phyloP scores from a whole-genome alignment of 2,888 invertebrate genomes.

The Acanthosepion pharaonis region DNA sequence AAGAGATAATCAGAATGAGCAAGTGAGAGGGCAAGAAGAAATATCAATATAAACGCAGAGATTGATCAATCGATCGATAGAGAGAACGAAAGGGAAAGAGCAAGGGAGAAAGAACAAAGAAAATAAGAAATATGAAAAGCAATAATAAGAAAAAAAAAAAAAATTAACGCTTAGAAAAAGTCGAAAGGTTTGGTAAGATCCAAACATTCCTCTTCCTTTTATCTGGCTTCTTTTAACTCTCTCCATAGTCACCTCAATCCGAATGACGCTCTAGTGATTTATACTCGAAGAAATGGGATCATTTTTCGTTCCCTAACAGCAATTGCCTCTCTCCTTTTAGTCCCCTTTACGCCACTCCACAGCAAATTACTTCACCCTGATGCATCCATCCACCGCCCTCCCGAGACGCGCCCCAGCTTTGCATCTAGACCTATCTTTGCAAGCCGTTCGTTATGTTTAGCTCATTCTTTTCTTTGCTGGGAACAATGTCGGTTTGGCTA shows the following conservation, averaged over 20 bases:
- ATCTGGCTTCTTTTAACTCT: not conserved
- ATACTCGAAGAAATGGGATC: not conserved
- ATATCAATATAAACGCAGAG: not conserved
- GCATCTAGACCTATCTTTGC: not conserved
- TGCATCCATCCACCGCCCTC: not conserved
- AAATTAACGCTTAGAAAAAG: not conserved
- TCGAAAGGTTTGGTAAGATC: too few relatives aligned
- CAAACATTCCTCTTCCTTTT: too few relatives aligned
- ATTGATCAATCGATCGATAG: not conserved
- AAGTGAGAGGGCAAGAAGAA: not conserved
- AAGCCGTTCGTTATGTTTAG: not conserved
- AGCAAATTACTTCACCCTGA: not conserved
- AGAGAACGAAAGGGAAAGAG: not conserved
- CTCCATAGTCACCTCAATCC: not conserved
- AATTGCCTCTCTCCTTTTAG: not conserved
- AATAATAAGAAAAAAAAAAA: not conserved
- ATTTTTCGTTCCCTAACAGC: slow-evolving; percentile 14
- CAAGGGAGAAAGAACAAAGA: not conserved
- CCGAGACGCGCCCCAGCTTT: not conserved
- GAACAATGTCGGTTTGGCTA: not conserved
- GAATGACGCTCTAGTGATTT: not conserved
- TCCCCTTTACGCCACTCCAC: not conserved
- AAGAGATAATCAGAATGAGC: not conserved
- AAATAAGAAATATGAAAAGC: not conserved
- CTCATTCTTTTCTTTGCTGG: not conserved